These are phyloP conservation scores for Plectrocnemia conspersa DNA, from an alignment of 1,140 invertebrate species.

Conservation along the genomic window DNA sequence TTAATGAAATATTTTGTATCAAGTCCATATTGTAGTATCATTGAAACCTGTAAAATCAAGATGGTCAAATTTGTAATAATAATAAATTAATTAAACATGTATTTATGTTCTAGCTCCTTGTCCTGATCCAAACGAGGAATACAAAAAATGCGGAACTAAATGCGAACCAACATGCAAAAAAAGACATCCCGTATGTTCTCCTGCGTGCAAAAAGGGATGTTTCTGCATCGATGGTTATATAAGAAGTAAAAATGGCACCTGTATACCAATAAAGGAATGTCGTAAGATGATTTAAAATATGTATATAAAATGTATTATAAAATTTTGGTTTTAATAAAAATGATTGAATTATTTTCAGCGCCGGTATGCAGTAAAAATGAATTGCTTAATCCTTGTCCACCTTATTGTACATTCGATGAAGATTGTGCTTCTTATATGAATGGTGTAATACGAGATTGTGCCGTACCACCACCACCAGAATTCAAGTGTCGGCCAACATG, in stretches of 20 bases:
- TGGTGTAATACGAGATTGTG: neutral
- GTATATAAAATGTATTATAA: neutral
- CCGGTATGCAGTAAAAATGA: constrained; percentile 6
- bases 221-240: constrained; percentile 20
- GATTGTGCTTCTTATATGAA: constrained; percentile 1
- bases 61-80: too few species aligned
- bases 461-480: neutral
- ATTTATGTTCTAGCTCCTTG: constrained; percentile 3
- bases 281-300: constrained; percentile 18
- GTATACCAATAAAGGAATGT: constrained; percentile 17
- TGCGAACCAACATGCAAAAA: constrained; percentile 2
- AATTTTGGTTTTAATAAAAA: neutral
- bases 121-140: constrained; percentile 4
- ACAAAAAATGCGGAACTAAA: constrained; percentile 4
- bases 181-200: neutral
- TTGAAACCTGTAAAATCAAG: too few species aligned
- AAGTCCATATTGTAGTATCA: too few species aligned
- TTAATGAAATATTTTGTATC: too few species aligned
- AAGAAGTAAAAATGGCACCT: constrained; percentile 7
- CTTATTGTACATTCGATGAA: constrained; percentile 5
- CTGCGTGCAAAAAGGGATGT: constrained; percentile 1
- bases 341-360: constrained; percentile 1
- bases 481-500: constrained; percentile 7
- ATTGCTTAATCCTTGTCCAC: constrained; percentile 10
- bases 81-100: too few species aligned